A percentile compares a stretch with the other conserved stretches of the same genome.
Evolutionary conservation across 2,113 vertebrate species (phyloP).

Genomic region (Euleptes europaea): DNA sequence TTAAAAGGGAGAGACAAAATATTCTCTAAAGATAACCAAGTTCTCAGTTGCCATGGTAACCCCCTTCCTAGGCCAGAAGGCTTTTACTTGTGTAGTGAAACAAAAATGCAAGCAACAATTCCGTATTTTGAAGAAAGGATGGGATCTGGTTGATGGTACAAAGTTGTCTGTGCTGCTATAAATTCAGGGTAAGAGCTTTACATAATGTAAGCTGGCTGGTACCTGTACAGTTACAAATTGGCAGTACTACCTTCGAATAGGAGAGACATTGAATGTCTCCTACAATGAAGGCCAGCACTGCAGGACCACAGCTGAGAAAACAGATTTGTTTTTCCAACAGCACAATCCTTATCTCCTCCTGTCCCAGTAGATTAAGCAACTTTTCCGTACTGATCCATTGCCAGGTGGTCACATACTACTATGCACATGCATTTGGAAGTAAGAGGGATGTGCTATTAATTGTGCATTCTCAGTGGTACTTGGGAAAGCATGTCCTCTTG

Average conservation of each 20-base stretch:
- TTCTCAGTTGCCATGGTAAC: conserved; percentile 65
- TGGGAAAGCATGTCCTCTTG: background rate
- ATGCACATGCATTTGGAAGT: background rate
- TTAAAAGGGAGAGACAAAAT: conserved; percentile 68
- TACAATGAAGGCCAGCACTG: background rate
- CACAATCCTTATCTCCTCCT: background rate
- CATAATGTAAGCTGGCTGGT: background rate
- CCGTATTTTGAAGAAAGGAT: background rate
- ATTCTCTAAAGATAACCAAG: conserved; percentile 59
- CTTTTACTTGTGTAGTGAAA: background rate
- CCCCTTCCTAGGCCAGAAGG: conserved; percentile 45
- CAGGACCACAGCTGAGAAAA: background rate
- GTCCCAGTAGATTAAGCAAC: background rate
- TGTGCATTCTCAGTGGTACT: background rate
- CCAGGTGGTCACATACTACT: background rate
- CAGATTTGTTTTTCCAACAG: background rate
- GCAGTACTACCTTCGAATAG: background rate
- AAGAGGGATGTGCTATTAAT: background rate
- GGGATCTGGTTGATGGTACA: background rate
- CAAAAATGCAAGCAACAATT: conserved; percentile 25
- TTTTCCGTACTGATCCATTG: background rate
- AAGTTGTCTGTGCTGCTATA: background rate
- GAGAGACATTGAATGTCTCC: background rate
- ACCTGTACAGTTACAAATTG: background rate
- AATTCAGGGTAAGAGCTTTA: background rate